Evolutionary conservation across 1,140 invertebrate genomes (phyloP), one percentile per base, ranked within the genome.

Genomic region (Anastrepha obliqua): DNA sequence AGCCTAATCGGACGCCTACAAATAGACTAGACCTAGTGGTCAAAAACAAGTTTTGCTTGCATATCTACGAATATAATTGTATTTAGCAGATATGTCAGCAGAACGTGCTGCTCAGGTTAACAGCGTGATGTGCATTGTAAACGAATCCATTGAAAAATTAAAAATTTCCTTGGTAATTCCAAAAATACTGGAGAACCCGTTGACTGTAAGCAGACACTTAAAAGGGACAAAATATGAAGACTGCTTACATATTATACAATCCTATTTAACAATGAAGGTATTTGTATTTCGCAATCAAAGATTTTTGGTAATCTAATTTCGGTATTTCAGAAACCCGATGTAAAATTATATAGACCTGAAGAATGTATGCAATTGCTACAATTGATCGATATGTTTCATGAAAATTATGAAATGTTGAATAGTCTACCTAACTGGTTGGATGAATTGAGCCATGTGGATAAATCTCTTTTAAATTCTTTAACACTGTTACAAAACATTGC

Each of bases 321-420:
- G 17, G 15, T 42, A 62, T 15, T 29, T 51, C 47, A 74, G 70
- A 86, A 86, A 86, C 42, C 55, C 13, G n/a, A 55, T 62, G 39
- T 59, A 44, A 39, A 60, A 17, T 44, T 62, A 60, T 62, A 29
- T 86, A 86, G 62, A 8, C 20, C 55, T 15, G 85, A 59, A 7
- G 85, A 86, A 5, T 62, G 39, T 60, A 15, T 86, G 29, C 39
- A 81, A 55, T 15, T 81, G 74, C n/a, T 81, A 55, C 81, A 87
- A 87, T 15, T 88, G 11, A 89, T 89, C 44, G 88, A 89, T 59
- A 81, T 88, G 15, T 88, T 88, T 88, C 86, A 87, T 86, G 86
- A 89, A 78, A 88, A 89, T 39, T 60, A 44, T 15, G 20, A 88
- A 20, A 39, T 88, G 59, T 13, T 86, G 2, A 39, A 89, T 86